Evolutionary conservation across 2,113 vertebrate species (phyloP), one percentile per base, ranked within the genome.

Genomic region (Nibea coibor): DNA sequence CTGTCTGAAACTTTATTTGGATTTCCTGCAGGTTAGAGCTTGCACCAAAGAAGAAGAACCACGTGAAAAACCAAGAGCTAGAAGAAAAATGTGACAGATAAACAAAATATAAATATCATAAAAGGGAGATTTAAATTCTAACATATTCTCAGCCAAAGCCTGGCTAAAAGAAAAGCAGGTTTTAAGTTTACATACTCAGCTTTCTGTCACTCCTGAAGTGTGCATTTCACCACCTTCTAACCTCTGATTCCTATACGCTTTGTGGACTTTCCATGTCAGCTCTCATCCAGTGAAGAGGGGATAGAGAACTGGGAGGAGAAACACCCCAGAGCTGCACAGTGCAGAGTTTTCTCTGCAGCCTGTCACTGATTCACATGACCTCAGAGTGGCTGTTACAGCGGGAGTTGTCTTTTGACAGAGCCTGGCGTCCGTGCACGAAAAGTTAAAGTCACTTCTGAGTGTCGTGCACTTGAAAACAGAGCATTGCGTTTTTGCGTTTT

Each of bases 321-420:
- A 71, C 78, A 70, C 62, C 63, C 84, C 48, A 57, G 20, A 85
- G 69, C 11, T 61, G n/a, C 48, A 24, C 19, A 0, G 76, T 48
- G 48, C 85, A 65, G 68, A 54, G 59, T 72, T 80, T 26, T 58
- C 50, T 78, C 67, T 54, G 74, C 72, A 64, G 75, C 61, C 39
- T 28, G 78, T 89, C 84, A 66, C 77, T 82, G 80, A 75, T 87
- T 89, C 83, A 45, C 75, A 75, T 74, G 77, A 89, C 86, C 86
- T 88, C 88, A 80, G 59, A 83, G 64, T 31, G 70, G 50, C 61
- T 72, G 78, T n/a, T 62, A 54, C 67, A 50, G 15, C 54, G 56
- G 74, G 73, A 79, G 78, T 74, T 47, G 75, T 71, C 75, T 78
- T 75, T 62, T 66, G 47, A 84, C 81, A 14, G 80, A 67, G 28